Evolutionary conservation across 2,797 vertebrate genomes (phyloP).

Genomic region (Podarcis siculus): DNA sequence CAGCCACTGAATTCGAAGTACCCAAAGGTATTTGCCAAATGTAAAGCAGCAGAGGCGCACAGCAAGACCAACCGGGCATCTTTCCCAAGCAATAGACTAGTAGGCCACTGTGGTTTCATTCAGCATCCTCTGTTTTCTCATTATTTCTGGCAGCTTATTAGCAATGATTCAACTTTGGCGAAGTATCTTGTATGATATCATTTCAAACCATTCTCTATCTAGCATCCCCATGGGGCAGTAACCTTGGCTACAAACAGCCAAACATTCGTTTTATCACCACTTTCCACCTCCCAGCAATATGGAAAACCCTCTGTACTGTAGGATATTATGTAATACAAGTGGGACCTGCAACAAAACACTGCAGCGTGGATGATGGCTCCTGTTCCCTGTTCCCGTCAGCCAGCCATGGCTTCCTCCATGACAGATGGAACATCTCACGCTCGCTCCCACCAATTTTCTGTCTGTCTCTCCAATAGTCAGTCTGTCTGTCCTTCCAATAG

Average conservation of each 20-base stretch:
- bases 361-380: neutral
- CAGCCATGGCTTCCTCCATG: neutral
- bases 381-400: neutral
- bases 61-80: constrained; percentile 36
- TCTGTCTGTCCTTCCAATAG: neutral
- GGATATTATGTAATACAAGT: constrained; percentile 31
- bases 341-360: neutral
- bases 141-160: constrained; percentile 50
- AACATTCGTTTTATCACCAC: constrained; percentile 39
- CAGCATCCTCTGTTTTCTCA: constrained; percentile 31
- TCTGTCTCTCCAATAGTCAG: neutral
- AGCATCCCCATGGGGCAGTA: constrained; percentile 17
- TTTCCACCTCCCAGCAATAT: constrained; percentile 34
- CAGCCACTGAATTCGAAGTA: neutral
- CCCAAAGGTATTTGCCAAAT: constrained; percentile 16
- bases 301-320: constrained; percentile 26
- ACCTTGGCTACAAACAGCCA: constrained; percentile 25
- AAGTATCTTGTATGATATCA: constrained; percentile 43
- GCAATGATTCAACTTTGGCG: constrained; percentile 43
- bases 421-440: neutral
- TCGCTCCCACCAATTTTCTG: neutral
- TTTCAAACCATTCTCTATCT: constrained; percentile 34
- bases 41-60: constrained; percentile 30
- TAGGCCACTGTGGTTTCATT: constrained; percentile 40
- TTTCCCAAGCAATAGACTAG: constrained; percentile 42